These are phyloP conservation scores for Carassius auratus DNA, from an alignment of 2,113 vertebrate species.

Conservation along the genomic window DNA sequence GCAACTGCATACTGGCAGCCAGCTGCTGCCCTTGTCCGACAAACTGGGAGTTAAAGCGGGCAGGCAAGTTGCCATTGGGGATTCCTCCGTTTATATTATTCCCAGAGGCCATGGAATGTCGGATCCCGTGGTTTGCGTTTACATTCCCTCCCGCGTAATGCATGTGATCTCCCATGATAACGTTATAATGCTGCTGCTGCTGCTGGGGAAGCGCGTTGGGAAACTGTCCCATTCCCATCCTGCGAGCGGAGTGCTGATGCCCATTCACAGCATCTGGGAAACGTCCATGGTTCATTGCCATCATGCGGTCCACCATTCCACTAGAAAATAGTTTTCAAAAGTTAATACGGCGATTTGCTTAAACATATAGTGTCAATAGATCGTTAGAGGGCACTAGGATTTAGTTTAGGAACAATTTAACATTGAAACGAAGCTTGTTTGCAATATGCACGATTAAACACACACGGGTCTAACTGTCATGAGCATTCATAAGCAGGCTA, in stretches of 20 bases:
- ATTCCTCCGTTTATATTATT: constrained; percentile 75
- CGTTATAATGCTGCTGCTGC: constrained; percentile 76
- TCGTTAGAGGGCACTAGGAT: neutral
- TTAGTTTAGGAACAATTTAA: neutral
- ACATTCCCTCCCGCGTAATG: constrained; percentile 82
- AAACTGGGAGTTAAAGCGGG: constrained; percentile 82
- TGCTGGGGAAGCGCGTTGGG: constrained; percentile 78
- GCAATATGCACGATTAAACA: neutral
- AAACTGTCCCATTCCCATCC: constrained; percentile 86
- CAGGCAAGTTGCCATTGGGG: constrained; percentile 75
- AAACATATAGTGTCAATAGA: neutral
- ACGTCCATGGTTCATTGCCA: constrained; percentile 90
- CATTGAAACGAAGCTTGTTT: neutral
- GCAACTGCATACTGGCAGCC: constrained; percentile 88
- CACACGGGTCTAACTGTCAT: neutral
- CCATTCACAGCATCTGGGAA: constrained; percentile 84
- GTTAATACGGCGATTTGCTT: constrained; percentile 1
- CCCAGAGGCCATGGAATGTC: constrained; percentile 82
- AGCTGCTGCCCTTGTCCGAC: constrained; percentile 80
- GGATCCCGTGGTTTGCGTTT: constrained; percentile 78
- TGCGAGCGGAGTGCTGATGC: constrained; percentile 84
- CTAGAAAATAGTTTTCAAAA: constrained; percentile 56
- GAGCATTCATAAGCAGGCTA: neutral
- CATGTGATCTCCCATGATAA: constrained; percentile 85
- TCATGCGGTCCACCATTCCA: constrained; percentile 87